Base-by-base conservation (phyloP, 2,113 vertebrate genomes). In the Bambusicola thoracicus region DNA sequence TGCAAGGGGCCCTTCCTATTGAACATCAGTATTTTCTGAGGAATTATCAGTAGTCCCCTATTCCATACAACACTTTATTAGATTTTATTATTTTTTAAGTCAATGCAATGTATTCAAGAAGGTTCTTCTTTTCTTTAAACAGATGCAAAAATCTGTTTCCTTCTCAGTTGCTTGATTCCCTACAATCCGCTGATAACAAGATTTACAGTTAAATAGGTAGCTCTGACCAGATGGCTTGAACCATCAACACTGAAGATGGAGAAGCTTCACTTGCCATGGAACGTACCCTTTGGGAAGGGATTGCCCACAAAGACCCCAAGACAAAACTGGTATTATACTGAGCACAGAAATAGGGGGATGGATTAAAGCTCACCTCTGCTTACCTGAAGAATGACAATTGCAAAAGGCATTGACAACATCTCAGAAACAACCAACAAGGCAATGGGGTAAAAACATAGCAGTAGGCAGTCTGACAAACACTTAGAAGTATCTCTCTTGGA, bases 381-480 rank as follows among this genome's bases (percentile, higher is more conserved):
- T 69, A 63, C 14, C 22, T 46, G 22, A 20, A 56, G 72, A 92
- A 76, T 81, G 48, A 11, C 63, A 36, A 14, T 46, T 10, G 43
- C 56, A 55, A 58, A 59, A 91, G 85, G 51, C 46, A 72, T 8
- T 7, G 65, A 85, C 75, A 85, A 51, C 1, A 14, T 32, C 51
- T 73, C 88, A 12, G 6, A 51, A 63, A 83, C 91, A 40, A 73
- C 51, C 95, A 97, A 82, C 91, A 56, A 55, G 83, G 87, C 87
- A 17, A 94, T 30, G 41, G 55, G 44, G 6, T 94, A 67, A 16
- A 40, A 61, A 59, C 63, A 76, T 32, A 62, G 56, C 67, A 67
- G 25, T 41, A 24, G 11, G 81, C 62, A 96, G 85, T 69, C 63
- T 86, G 43, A 43, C 0, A 0, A 77, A 22, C 43, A 66, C 17